These are phyloP conservation scores for Rosalia funebris DNA, from an alignment of 2,888 invertebrate species.

Conservation along the genomic window DNA sequence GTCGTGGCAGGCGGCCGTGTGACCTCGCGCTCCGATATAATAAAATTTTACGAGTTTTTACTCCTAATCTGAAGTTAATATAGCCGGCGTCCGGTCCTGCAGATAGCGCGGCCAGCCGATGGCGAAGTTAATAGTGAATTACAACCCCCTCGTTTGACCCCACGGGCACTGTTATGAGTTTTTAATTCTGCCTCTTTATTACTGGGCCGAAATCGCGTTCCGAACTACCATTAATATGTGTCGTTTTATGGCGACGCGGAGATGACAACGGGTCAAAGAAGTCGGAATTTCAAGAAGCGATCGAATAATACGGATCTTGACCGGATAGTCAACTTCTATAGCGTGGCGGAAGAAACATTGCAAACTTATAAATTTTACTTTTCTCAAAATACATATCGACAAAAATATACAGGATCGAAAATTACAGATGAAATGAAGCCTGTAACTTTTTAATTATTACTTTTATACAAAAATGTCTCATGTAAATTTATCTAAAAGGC, in stretches of 20 bases:
- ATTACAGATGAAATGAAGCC: too few species aligned
- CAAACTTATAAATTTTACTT: too few species aligned
- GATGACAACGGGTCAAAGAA: background rate
- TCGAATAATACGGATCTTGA: too few species aligned
- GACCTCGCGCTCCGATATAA: conserved; percentile 32
- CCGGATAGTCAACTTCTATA: too few species aligned
- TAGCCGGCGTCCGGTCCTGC: conserved; percentile 52
- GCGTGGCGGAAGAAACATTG: too few species aligned
- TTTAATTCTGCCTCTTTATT: conserved; percentile 61
- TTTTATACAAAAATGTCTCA: too few species aligned
- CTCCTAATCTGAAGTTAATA: conserved; percentile 57
- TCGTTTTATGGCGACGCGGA: conserved; percentile 6
- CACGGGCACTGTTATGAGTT: conserved; percentile 59
- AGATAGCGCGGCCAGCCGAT: conserved; percentile 46
- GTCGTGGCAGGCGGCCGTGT: conserved; percentile 8
- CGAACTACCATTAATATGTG: conserved; percentile 54
- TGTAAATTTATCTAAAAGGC: too few species aligned
- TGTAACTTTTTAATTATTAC: too few species aligned
- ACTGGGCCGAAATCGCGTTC: conserved; percentile 45
- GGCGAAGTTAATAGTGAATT: conserved; percentile 56
- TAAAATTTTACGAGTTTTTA: conserved; percentile 55
- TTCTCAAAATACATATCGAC: too few species aligned
- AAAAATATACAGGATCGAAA: too few species aligned
- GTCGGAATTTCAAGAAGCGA: background rate
- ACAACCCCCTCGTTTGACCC: conserved; percentile 50